Base-by-base conservation (phyloP, 2,113 vertebrate genomes). In the Trogon surrucura region DNA sequence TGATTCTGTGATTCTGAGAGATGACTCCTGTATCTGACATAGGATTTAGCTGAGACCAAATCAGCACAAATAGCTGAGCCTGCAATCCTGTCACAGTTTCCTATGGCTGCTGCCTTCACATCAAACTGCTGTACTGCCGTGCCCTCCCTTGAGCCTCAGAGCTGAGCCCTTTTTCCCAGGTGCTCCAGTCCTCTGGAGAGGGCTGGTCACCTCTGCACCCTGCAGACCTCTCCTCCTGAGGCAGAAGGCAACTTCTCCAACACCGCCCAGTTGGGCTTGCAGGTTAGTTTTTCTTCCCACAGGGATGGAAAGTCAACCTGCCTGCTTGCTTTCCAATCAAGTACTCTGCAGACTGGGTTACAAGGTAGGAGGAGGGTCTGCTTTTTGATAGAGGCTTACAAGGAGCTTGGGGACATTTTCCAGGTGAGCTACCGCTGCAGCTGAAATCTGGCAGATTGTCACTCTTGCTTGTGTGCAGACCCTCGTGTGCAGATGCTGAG, bases 381-480 rank as follows among this genome's bases (percentile, higher is more conserved):
- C 41, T 70, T 23, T 75, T 60, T 64, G 48, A 69, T 0, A 53
- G 61, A 75, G n/a, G 16, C 19, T 88, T 73, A 69, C 87, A 67
- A 87, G 54, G 62, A 81, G 21, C 58, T 72, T 75, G 87, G 87
- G 66, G 53, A 57, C 3, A 1, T 92, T 91, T 91, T 92, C 51
- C 83, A 89, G 70, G 45, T 77, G 73, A 94, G 61, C 26, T 80
- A 61, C 54, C 82, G 79, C 45, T 66, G 67, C n/a, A 60, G 62
- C 53, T 89, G 78, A 65, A 65, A 58, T 58, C 16, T 81, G 89
- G 41, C 64, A 92, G 54, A 36, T 34, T 86, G 80, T 93, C 60
- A 27, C 45, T 91, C 30, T 69, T 71, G 61, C 57, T 89, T 0
- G 0, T 65, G 41, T 0, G 1, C 78, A 89, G 66, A 19, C 27